Evolutionary conservation across 92 coral and sea anemone genomes (phyloP), one percentile per base, ranked within the genome.

Genomic region (Epizoanthus rinbou): DNA sequence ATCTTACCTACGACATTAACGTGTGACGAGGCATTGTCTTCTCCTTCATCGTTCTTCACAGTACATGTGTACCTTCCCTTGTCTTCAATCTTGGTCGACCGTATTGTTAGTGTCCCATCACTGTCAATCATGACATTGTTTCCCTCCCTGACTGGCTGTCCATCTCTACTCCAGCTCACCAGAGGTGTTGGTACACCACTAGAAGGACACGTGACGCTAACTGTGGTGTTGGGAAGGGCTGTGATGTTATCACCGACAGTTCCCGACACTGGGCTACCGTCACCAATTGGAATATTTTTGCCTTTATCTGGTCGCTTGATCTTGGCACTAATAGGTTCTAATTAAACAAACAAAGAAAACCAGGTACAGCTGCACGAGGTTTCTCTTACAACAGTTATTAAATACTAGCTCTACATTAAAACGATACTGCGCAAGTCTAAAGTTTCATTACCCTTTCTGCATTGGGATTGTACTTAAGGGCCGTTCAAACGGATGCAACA

Each of bases 1-100:
- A 31, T 59, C 82, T 76, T 60, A 76, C 82, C 82, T 5, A 76
- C 82, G 39, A 76, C 22, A 39, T 76, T 76, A 2, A 76, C 82
- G 4, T n/a, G 82, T 24, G 82, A 59, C 13, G 82, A 60, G 11
- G 82, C 60, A 39, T 57, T 76, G 16, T 76, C 82, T 19, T 76
- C 69, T 21, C 82, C 82, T 9, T 60, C 69, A 2, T 4, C 28
- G 7, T 76, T 76, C 41, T 35, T 76, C 45, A 59, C 82, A 7
- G 37, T 76, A 31, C 82, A 76, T 0, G 82, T 76, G 13, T 76
- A 76, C 57, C 41, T 25, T 22, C 82, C 82, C 63, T 76, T 76
- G 69, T 76, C 82, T 60, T 41, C 57, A 4, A 39, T 59, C 82
- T 59, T 60, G 21, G 82, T 37, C 24, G 41, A 76, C 41, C 35